A percentile compares a stretch with the other conserved stretches of the same genome.
phyloP scores from a whole-genome alignment of 2,888 invertebrate genomes.

The Molanna angustata region DNA sequence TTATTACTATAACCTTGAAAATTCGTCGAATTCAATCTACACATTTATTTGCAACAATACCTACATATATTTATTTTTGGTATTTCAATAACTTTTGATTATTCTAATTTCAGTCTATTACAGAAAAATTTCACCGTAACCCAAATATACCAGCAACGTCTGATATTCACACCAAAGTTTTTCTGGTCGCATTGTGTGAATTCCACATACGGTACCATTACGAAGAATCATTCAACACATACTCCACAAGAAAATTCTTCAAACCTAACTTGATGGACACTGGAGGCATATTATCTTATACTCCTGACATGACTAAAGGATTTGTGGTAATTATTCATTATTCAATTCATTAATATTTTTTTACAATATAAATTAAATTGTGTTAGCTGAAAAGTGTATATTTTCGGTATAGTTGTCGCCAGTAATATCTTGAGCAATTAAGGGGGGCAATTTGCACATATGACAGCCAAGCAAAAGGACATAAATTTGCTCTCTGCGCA shows the following conservation, averaged over 20 bases:
- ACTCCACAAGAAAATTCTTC: constrained; percentile 61
- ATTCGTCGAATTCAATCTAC: background rate
- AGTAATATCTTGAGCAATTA: too few relatives aligned
- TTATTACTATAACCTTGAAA: background rate
- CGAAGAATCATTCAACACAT: constrained; percentile 58
- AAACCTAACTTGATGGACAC: constrained; percentile 71
- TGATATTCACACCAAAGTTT: constrained; percentile 65
- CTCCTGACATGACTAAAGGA: constrained; percentile 61
- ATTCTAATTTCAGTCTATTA: constrained; percentile 47
- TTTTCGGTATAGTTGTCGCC: too few relatives aligned
- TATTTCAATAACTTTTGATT: background rate
- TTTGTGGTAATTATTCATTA: constrained; percentile 59
- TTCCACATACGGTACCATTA: constrained; percentile 65
- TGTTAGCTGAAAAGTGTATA: too few relatives aligned
- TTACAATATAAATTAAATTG: too few relatives aligned
- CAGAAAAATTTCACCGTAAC: constrained; percentile 63
- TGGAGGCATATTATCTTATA: constrained; percentile 63
- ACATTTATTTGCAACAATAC: background rate
- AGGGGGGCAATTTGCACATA: too few relatives aligned
- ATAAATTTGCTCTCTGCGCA: too few relatives aligned
- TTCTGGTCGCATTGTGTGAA: constrained; percentile 58
- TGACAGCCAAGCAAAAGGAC: too few relatives aligned
- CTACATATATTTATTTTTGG: background rate
- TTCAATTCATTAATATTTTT: too few relatives aligned
- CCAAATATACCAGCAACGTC: constrained; percentile 52